Evolutionary conservation across 2,888 invertebrate species (phyloP), one percentile per base, ranked within the genome.

Genomic region (Drosophila yooni): DNA sequence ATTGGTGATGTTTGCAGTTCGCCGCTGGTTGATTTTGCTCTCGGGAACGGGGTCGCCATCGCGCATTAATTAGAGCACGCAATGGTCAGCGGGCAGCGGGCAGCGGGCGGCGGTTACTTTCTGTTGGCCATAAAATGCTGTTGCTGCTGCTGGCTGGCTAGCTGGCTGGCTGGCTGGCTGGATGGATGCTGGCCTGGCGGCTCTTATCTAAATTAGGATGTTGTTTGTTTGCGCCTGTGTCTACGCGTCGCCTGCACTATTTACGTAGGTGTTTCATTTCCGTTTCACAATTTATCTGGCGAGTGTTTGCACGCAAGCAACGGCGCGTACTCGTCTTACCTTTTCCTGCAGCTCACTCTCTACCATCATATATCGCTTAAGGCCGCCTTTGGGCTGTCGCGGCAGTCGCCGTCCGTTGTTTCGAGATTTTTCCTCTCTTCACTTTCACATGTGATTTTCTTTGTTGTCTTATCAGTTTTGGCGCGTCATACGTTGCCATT

Each of bases 211-310:
- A 87, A 91, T 90, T 90, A 83, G 83, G 85, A 88, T 88, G 91
- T 89, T 87, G 90, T 84, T 86, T 86, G 88, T 88, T 88, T 85
- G 89, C 78, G 88, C 85, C 88, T 78, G 90, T 88, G 90, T 85
- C 89, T 85, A 70, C 85, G 79, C 81, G 82, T 79, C 89, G 87
- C 77, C 79, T 83, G 69, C 79, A 81, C 74, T 91, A 81, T 92
- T 91, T 91, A 83, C 86, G 85, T 92, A 91, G 92, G 91, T 92
- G 91, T 90, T 91, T 91, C 91, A 91, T 91, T 91, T 91, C 91
- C 91, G 90, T 85, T 90, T 82, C 83, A 90, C 81, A 86, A 81
- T 88, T 81, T 87, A 86, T 86, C 89, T 83, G 79, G 58, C 85
- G 72, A 83, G 67, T 84, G 86, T 81, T 88, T 85, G 82, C 74